phyloP scores from a whole-genome alignment of 2,888 invertebrate genomes.

The Gymnosoma rotundatum region DNA sequence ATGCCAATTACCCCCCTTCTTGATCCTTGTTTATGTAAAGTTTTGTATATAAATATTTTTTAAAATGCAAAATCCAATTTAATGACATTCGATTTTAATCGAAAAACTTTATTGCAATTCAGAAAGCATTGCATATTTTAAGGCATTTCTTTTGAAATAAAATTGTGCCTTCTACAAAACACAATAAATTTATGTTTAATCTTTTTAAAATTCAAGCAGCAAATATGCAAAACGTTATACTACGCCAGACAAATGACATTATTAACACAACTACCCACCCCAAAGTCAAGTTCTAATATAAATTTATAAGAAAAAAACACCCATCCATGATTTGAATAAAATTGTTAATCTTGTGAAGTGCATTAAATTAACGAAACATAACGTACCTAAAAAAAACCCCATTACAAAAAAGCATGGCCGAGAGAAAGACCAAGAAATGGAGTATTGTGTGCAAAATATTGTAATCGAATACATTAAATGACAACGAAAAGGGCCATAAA shows the following conservation, averaged over 20 bases:
- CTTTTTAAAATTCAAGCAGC: slow-evolving; percentile 57
- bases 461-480: slow-evolving; percentile 72
- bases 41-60: background rate
- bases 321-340: slow-evolving; percentile 16
- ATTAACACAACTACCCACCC: slow-evolving; percentile 34
- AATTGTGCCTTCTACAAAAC: slow-evolving; percentile 28
- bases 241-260: slow-evolving; percentile 8
- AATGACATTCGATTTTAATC: slow-evolving; percentile 37
- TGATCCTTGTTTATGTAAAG: background rate
- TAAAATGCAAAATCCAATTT: slow-evolving; percentile 42
- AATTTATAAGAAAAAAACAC: background rate
- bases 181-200: slow-evolving; percentile 48
- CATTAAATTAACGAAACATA: slow-evolving; percentile 56
- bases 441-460: slow-evolving; percentile 44
- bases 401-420: background rate
- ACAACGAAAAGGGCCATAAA: slow-evolving; percentile 69
- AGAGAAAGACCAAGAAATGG: background rate
- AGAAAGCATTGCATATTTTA: slow-evolving; percentile 42
- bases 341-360: slow-evolving; percentile 57
- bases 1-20: background rate
- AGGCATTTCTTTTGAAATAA: slow-evolving; percentile 38
- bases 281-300: slow-evolving; percentile 1
- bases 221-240: slow-evolving; percentile 47
- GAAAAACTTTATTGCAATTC: slow-evolving; percentile 4
- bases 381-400: slow-evolving; percentile 22